Percentiles rank a stretch among this genome's conserved stretches.
phyloP scores from a whole-genome alignment of 2,797 vertebrate species.

The Pseudopleuronectes americanus region DNA sequence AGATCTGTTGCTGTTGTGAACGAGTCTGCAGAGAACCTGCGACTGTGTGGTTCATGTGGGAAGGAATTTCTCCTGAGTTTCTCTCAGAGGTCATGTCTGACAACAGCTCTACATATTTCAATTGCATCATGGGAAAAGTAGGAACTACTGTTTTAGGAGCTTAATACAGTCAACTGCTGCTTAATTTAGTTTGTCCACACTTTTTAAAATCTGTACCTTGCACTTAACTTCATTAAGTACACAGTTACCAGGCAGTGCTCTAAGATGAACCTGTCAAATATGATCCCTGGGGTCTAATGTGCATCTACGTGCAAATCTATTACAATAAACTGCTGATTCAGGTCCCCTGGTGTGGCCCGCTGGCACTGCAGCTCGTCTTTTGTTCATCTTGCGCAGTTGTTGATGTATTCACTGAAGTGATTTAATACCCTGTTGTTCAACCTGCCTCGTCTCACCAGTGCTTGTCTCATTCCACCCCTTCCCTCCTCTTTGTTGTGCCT shows the following conservation, averaged over 20 bases:
- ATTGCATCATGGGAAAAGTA: too few relatives aligned
- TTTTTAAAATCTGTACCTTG: background rate
- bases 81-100: too few relatives aligned
- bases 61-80: too few relatives aligned
- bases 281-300: background rate
- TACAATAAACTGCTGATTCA: conserved; percentile 21
- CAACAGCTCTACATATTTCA: too few relatives aligned
- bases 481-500: background rate
- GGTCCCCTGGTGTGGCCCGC: background rate
- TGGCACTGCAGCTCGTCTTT: conserved; percentile 12
- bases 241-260: too few relatives aligned
- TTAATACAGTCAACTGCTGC: too few relatives aligned
- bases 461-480: background rate
- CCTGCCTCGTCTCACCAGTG: conserved; percentile 20
- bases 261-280: too few relatives aligned
- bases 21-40: too few relatives aligned
- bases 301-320: background rate
- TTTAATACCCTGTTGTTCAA: conserved; percentile 11
- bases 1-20: too few relatives aligned
- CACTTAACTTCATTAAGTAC: background rate
- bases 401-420: conserved; percentile 10
- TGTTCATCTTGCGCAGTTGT: conserved; percentile 22
- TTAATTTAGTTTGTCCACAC: too few relatives aligned
- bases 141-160: too few relatives aligned
- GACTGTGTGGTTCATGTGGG: too few relatives aligned